Evolutionary conservation across 2,888 invertebrate genomes (phyloP).

Genomic region (Harmothoe impar): DNA sequence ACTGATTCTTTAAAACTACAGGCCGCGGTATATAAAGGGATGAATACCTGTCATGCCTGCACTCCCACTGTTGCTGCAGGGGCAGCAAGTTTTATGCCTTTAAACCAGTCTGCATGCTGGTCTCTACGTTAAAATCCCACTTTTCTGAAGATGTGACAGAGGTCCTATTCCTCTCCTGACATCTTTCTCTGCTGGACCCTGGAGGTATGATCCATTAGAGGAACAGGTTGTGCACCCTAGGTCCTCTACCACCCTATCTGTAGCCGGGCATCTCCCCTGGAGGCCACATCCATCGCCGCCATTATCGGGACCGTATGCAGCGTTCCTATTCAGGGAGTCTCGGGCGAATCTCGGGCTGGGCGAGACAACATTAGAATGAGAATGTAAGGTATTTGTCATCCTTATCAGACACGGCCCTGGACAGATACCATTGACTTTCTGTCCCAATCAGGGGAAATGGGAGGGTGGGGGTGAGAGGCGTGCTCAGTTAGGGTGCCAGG

Average conservation of each 20-base stretch:
- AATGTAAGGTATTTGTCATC: neutral
- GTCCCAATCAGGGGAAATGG: neutral
- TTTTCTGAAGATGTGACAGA: too few species aligned
- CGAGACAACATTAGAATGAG: conserved; percentile 20
- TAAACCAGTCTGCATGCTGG: too few species aligned
- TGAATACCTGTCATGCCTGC: too few species aligned
- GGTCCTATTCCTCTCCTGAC: too few species aligned
- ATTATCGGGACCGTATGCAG: conserved; percentile 3
- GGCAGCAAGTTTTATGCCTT: too few species aligned
- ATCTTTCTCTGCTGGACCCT: neutral
- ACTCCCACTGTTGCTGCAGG: too few species aligned
- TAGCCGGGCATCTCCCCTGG: neutral
- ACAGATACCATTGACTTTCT: conserved; percentile 15
- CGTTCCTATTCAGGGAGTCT: neutral
- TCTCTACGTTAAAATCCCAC: too few species aligned
- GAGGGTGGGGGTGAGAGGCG: neutral
- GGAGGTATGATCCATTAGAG: neutral
- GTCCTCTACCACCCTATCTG: neutral
- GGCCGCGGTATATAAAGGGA: too few species aligned
- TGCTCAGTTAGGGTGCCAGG: neutral
- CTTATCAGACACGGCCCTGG: conserved; percentile 19
- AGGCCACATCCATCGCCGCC: neutral
- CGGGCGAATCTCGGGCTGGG: neutral
- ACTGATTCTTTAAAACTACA: too few species aligned
- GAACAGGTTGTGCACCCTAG: neutral